These are phyloP conservation scores for Spatula versicolor DNA, from an alignment of 2,797 vertebrate species.

Conservation along the genomic window DNA sequence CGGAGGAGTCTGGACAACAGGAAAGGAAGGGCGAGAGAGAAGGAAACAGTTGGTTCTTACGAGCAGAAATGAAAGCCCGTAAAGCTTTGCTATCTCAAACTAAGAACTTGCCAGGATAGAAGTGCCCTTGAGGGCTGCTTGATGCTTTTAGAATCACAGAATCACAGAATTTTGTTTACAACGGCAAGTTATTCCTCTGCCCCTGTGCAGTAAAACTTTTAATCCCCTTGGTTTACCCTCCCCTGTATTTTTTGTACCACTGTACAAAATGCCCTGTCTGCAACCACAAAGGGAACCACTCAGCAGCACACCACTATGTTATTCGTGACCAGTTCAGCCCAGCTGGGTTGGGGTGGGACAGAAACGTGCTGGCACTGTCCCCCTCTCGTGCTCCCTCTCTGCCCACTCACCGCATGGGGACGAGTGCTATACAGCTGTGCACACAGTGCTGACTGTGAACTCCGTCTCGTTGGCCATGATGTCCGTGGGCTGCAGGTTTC, in stretches of 20 bases:
- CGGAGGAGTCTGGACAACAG: background rate
- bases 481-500: slow-evolving; percentile 95
- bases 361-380: fast-evolving
- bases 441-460: slow-evolving; percentile 99
- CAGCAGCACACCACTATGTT: too few relatives aligned
- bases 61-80: fast-evolving
- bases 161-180: too few relatives aligned
- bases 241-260: background rate
- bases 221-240: background rate
- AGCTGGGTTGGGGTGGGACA: background rate
- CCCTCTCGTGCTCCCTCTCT: fast-evolving
- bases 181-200: background rate
- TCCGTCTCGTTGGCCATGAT: slow-evolving; percentile 93
- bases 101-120: fast-evolving
- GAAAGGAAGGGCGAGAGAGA: background rate
- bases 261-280: background rate
- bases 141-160: background rate
- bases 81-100: fast-evolving
- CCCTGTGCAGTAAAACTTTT: background rate
- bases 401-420: slow-evolving; percentile 70
- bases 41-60: background rate
- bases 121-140: background rate
- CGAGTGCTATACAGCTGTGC: slow-evolving; percentile 95
- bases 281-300: background rate
- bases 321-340: background rate